Evolutionary conservation across 1,140 invertebrate genomes (phyloP).

Genomic region (Lithobius niger): DNA sequence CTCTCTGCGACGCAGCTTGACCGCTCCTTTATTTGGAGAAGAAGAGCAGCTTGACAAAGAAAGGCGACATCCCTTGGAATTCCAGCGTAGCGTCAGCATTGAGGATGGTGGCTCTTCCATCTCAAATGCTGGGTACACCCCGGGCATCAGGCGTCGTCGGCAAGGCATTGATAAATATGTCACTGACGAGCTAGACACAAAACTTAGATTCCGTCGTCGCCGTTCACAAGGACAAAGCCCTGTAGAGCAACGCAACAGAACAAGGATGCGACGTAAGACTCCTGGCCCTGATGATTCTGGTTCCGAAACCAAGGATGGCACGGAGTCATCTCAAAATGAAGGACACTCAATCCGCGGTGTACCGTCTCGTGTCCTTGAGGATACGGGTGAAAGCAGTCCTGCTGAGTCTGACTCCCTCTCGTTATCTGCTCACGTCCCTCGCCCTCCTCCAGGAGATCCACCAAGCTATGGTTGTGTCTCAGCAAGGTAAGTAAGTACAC

Average conservation of each 20-base stretch:
- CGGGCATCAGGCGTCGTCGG: constrained; percentile 48
- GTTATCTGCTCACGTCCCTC: neutral
- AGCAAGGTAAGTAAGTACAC: constrained; percentile 3
- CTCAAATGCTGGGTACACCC: constrained; percentile 35
- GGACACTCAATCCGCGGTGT: neutral
- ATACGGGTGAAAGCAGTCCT: constrained; percentile 3
- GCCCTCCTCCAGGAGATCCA: constrained; percentile 7
- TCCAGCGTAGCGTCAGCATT: neutral
- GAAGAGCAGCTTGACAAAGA: neutral
- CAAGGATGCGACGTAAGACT: neutral
- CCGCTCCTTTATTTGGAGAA: neutral
- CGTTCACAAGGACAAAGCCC: constrained; percentile 19
- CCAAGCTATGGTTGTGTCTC: constrained; percentile 7
- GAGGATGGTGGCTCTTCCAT: constrained; percentile 1
- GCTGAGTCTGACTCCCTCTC: neutral
- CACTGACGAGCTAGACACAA: constrained; percentile 53
- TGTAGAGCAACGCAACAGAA: neutral
- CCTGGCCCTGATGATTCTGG: constrained; percentile 6
- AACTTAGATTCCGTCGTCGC: constrained; percentile 53
- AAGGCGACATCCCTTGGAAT: neutral
- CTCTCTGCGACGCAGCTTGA: neutral
- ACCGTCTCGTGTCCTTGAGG: neutral
- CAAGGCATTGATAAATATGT: constrained; percentile 56
- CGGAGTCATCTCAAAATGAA: constrained; percentile 4
- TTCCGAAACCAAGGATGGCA: constrained; percentile 8